Base-by-base conservation (phyloP, 2,113 vertebrate genomes). In the Lonchura striata region DNA sequence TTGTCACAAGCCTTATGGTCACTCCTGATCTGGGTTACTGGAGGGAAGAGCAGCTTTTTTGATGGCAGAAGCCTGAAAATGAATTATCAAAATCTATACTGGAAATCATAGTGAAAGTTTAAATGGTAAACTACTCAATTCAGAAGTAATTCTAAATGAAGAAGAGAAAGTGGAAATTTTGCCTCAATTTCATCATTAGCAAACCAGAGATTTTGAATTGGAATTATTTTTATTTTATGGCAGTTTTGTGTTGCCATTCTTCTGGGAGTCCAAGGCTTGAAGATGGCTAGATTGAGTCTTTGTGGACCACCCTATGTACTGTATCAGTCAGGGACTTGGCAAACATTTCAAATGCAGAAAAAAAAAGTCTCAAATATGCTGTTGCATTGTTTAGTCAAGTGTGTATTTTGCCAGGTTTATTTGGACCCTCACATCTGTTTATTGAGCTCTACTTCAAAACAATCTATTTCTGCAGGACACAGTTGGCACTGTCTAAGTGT, bases 361-460 rank as follows among this genome's bases (percentile, higher is more conserved):
- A 52, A 71, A 31, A 41, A 44, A 30, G 37, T 81, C 59, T 88
- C 18, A 68, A 54, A 56, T 59, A 30, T 49, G 27, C 52, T 86
- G 59, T 74, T 84, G 18, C 37, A 81, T 74, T 94, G 72, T 95
- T 97, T 69, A 82, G 63, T 91, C 88, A 91, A 92, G 41, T 46
- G 35, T 88, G 68, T 76, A 54, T 81, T 88, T 86, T 91, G 35
- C 47, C 79, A 86, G 63, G 61, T 85, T 96, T 95, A 81, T 95
- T 95, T 87, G 60, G 60, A 93, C 61, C 37, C 41, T 79, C 10
- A 7, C 86, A 86, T 95, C 65, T 91, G 47, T 86, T 83, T 95
- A 53, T 61, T 93, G 81, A 92, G 80, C 91, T 76, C 27, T 83
- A 68, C 74, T 96, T 96, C 71, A 96, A 92, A 94, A 84, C 69